Base-by-base conservation (phyloP, 30 jellyfish, hydroid and myxozoan species). In the Rhopilema esculentum region DNA sequence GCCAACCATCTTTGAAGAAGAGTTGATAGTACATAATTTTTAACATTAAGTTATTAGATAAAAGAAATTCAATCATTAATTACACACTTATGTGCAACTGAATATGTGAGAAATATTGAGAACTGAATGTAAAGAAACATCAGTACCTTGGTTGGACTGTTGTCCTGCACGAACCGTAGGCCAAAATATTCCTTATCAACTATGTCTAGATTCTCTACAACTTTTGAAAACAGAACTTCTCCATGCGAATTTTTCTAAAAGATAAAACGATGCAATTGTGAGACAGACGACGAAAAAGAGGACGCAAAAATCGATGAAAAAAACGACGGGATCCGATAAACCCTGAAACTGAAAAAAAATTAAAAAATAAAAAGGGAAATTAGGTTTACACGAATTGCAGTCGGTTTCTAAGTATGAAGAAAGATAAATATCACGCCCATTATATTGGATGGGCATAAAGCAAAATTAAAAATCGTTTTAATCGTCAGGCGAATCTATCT, bases 111-210 rank as follows among this genome's bases (percentile, higher is more conserved):
- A 40, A 40, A 40, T n/a, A n/a, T n/a, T n/a, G n/a, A n/a, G n/a
- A n/a, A n/a, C n/a, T n/a, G n/a, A n/a, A n/a, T n/a, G n/a, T n/a
- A n/a, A n/a, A n/a, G 57, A 40, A 40, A 40, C 12, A 40, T 40
- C 17, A 22, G 27, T 61, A 82, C 93, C 74, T 72, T 72, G 63
- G 88, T n/a, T 30, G 82, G 74, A 7, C 77, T 57, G 32, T 32
- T 9, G 1, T 79, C 91, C 22, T 84, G 72, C 22, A 50, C 51
- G 80, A 81, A 93, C 33, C 88, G 50, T 27, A 93, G 83, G 18
- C 98, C 98, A 84, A 93, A 75, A 63, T 93, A 93, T 28, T 93
- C 98, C 65, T 93, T 93, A 31, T 88, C 95, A 64, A 75, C 75
- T 17, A 93, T 77, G 70, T 48, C 75, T 29, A 93, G 72, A 25